Base-by-base conservation (phyloP, 2,888 invertebrate species). In the Onchidella celtica region DNA sequence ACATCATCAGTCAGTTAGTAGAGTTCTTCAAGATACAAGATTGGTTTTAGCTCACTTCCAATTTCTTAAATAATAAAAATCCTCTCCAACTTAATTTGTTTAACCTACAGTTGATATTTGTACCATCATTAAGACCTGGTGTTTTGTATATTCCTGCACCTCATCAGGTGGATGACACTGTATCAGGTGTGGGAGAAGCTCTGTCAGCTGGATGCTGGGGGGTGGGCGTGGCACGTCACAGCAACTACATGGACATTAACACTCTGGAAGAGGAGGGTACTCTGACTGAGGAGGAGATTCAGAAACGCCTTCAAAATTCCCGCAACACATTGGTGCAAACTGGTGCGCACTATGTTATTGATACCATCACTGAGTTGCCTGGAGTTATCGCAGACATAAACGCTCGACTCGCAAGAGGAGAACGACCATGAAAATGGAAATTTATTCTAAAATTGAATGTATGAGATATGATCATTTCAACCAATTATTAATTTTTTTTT, bases 291-390 rank as follows among this genome's bases (percentile, higher is more conserved):
- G 89, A 88, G 40, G 93, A 92, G 4, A 88, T 93, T 11, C 79
- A 87, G 57, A 70, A 83, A 24, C 84, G 90, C 27, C 73, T 91
- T 55, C 78, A 87, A 59, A 69, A 85, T 11, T 89, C 92, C 4
- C 90, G 91, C 24, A 89, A 91, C 3, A 83, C 91, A 14, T 85
- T 93, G 38, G 72, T 83, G 3, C 86, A 93, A 59, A 84, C 90
- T 29, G 93, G 93, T 38, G 92, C 92, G 3, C 93, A 93, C 87
- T 93, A 93, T 83, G 93, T 93, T 34, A 89, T 93, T 65, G 93
- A 93, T 83, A 88, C 89, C 24, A 90, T 93, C 29, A 88, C 83
- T 0, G 92, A 93, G 1, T 82, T 93, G 61, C 93, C 93, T 3
- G 87, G 87, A 66, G 92, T 93, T 14, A 86, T 92, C 29, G 88